Base-by-base conservation (phyloP, 2,113 vertebrate species). In the Nesospiza acunhae region DNA sequence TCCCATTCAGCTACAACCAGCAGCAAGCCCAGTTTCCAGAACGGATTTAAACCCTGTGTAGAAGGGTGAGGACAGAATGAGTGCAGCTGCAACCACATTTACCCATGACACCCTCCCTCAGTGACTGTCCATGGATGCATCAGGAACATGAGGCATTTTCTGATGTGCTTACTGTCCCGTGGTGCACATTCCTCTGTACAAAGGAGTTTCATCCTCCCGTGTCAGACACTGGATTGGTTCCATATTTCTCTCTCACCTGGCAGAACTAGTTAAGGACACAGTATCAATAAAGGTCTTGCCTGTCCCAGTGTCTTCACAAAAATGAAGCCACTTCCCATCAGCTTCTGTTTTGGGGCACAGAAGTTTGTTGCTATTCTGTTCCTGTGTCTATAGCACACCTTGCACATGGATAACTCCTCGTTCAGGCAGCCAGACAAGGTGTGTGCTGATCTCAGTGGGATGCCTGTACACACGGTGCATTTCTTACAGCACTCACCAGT, bases 381-480 rank as follows among this genome's bases (percentile, higher is more conserved):
- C 15, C 24, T 35, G 18, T 49, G 53, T 82, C 73, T 84, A 49
- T 69, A 81, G 28, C 37, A 56, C 35, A 52, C 5, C 22, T 24
- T 55, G 55, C 49, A 63, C 24, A 10, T 21, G 52, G 55, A 8
- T 15, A 69, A 37, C 33, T 33, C 37, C 19, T 16, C 2, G 8
- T 6, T 15, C 59, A 33, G 78, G 89, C 59, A 80, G 66, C 7
- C 53, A 49, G 39, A 41, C 39, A 2, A 58, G 64, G 11, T 4
- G 13, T 5, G 62, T 23, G 7, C 74, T 37, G 13, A 0, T 3
- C 21, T 76, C 58, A 18, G 35, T 2, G 46, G 31, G 46, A 20
- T 11, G 19, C 81, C 62, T 2, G 1, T 7, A 50, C 27, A 13
- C 0, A 4, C 3, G 0, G 24, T 13, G 16, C 15, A 1, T 49